phyloP scores from a whole-genome alignment of 2,113 vertebrate genomes.

The Theristicus caerulescens region DNA sequence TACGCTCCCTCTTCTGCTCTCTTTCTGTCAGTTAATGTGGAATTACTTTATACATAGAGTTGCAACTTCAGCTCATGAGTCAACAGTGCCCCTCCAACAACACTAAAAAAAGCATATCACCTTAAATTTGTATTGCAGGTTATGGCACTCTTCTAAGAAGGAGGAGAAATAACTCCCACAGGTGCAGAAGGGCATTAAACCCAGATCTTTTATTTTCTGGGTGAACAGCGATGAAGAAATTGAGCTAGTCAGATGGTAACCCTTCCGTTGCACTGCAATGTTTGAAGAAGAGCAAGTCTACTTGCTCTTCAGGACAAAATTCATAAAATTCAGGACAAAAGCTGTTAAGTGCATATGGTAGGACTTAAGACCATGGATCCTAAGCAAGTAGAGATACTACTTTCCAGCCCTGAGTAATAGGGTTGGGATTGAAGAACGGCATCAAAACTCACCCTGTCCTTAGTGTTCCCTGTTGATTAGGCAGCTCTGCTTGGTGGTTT shows the following conservation, averaged over 20 bases:
- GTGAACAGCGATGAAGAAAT: background rate
- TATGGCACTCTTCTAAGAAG: background rate
- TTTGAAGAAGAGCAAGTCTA: background rate
- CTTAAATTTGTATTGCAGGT: background rate
- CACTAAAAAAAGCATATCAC: fast-evolving
- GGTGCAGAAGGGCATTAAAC: background rate
- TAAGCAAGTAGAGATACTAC: background rate
- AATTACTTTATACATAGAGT: background rate
- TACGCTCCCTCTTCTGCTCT: background rate
- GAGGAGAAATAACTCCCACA: background rate
- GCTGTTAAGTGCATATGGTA: background rate
- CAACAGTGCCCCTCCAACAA: background rate
- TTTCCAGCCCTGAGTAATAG: background rate
- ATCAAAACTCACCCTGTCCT: slow-evolving; percentile 35
- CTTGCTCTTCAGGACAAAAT: background rate
- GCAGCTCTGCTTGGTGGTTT: slow-evolving; percentile 20
- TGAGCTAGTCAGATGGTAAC: background rate
- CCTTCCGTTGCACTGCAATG: background rate
- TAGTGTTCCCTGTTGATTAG: background rate
- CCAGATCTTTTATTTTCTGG: background rate
- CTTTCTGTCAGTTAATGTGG: background rate
- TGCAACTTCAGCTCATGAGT: background rate
- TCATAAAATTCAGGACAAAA: background rate
- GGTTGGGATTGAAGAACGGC: background rate
- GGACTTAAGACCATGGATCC: background rate